phyloP scores from a whole-genome alignment of 2,888 invertebrate species.

The Brenthis daphne region DNA sequence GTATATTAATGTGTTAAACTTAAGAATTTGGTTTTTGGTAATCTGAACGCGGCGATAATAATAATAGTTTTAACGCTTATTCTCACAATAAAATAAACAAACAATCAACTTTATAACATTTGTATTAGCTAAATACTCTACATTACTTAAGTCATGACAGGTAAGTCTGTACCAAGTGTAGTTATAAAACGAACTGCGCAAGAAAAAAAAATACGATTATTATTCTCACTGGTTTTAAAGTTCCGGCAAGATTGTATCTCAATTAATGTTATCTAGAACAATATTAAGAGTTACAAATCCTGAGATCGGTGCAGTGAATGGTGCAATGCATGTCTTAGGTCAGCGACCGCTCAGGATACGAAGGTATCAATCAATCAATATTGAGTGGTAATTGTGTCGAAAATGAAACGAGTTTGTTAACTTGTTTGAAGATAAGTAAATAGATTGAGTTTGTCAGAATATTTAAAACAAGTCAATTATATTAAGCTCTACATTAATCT shows the following conservation, averaged over 20 bases:
- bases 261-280: constrained; percentile 19
- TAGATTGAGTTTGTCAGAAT: no score
- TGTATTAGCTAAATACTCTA: no score
- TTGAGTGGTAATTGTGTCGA: background rate
- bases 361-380: background rate
- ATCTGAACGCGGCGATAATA: no score
- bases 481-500: no score
- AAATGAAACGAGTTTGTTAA: background rate
- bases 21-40: no score
- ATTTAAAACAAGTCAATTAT: no score
- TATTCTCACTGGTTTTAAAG: constrained; percentile 13
- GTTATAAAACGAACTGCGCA: background rate
- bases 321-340: background rate
- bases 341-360: constrained; percentile 5
- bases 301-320: constrained; percentile 3
- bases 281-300: constrained; percentile 19
- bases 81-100: no score
- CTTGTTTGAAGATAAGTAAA: no score
- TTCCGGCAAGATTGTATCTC: constrained; percentile 16
- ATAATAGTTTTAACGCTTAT: no score
- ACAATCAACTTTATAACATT: no score
- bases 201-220: background rate
- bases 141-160: background rate
- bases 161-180: constrained; percentile 3
- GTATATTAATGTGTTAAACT: no score